Percentiles rank a stretch among this genome's conserved stretches.
Evolutionary conservation across 2,113 vertebrate genomes (phyloP).

Genomic region (Xyrauchen texanus): DNA sequence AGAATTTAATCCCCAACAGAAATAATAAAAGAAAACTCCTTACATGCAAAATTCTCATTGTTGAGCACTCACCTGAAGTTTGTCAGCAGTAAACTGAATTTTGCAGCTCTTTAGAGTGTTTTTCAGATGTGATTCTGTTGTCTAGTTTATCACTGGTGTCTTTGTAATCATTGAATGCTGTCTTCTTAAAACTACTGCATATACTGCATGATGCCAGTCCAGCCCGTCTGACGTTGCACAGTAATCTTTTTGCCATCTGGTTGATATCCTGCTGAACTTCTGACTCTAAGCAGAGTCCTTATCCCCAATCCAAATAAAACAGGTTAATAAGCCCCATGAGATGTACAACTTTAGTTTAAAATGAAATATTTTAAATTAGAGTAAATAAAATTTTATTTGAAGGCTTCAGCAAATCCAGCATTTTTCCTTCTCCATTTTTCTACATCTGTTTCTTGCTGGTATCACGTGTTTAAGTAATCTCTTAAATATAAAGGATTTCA

Average conservation of each 20-base stretch:
- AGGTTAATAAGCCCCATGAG: not conserved
- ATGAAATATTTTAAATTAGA: not conserved
- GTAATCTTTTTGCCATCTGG: slow-evolving; percentile 46
- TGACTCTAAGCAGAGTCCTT: not conserved
- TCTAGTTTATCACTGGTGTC: not conserved
- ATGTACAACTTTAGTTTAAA: not conserved
- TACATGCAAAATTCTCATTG: not conserved
- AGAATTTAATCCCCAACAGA: too few species aligned
- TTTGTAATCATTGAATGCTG: not conserved
- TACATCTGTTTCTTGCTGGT: slow-evolving; percentile 18
- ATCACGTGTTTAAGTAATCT: slow-evolving; percentile 64
- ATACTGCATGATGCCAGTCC: not conserved
- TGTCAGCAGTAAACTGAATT: not conserved
- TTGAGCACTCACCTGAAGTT: slow-evolving; percentile 10
- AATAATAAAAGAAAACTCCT: not conserved
- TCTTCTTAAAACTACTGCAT: slow-evolving; percentile 5
- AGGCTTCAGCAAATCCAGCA: not conserved
- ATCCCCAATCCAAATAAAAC: not conserved
- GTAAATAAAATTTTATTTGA: not conserved
- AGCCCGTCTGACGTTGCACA: slow-evolving; percentile 27
- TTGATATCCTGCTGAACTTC: slow-evolving; percentile 1
- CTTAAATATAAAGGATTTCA: slow-evolving; percentile 65
- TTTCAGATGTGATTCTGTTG: not conserved
- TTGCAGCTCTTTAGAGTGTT: not conserved
- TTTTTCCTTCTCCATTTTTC: not conserved